Base-by-base conservation (phyloP, 92 coral and sea anemone genomes). In the Zoanthus solanderi region DNA sequence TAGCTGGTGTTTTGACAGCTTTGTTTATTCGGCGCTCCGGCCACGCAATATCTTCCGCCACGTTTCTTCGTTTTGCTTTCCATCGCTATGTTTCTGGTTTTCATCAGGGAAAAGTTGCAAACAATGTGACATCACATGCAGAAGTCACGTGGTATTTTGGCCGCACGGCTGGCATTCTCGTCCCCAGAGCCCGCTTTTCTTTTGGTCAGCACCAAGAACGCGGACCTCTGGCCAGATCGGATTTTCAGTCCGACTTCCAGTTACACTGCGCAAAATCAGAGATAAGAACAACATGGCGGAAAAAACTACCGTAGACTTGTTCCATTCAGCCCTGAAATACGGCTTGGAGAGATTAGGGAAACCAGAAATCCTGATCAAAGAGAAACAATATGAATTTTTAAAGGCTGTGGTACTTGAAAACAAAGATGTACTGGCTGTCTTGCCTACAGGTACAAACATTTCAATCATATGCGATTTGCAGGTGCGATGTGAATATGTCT, bases 401-500 rank as follows among this genome's bases (percentile, higher is more conserved):
- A 60, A 60, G 66, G 66, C 23, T 60, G 66, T 60, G 18, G 66
- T 12, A 60, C 66, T 60, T 60, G 66, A 60, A 60, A 60, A 60
- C 66, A 60, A 60, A 12, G 66, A 60, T 60, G 66, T 60, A 60
- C 18, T 60, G 66, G 66, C 66, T 60, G 23, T 60, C 18, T 60
- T 60, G 66, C 66, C 23, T 60, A 60, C 66, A 60, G 66, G 66
- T 60, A 60, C 66, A 18, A 60, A 60, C 66, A 60, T 60, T 60
- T 60, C 66, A 60, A 60, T 12, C 66, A 60, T 60, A 60, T 60
- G 18, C 66, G 66, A 60, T 60, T 60, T 60, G 66, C 66, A 5
- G 18, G 66, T 60, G 66, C 66, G 66, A 18, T 60, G 63, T 56
- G 63, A 56, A 56, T 56, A 60, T 60, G 66, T n/a, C 66, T 60